phyloP scores from a whole-genome alignment of 2,113 vertebrate genomes.

The Ailurus styani region DNA sequence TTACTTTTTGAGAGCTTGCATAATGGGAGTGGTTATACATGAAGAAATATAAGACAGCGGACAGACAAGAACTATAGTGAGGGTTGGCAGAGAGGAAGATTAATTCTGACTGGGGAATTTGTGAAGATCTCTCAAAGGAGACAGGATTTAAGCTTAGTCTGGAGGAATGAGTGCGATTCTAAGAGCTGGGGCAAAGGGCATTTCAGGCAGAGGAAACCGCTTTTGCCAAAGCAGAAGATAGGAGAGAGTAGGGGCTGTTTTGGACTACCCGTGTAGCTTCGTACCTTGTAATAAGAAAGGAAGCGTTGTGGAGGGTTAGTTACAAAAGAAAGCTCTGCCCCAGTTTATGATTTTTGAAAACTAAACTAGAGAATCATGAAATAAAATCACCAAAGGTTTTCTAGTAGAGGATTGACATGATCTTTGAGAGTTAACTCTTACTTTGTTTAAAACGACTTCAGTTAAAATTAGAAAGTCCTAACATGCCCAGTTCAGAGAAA shows the following conservation, averaged over 20 bases:
- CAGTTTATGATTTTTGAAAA: background rate
- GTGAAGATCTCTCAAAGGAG: background rate
- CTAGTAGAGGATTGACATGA: background rate
- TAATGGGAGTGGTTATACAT: background rate
- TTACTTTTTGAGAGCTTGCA: background rate
- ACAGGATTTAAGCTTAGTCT: background rate
- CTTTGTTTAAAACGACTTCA: constrained; percentile 14
- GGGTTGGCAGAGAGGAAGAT: background rate
- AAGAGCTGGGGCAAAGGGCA: background rate
- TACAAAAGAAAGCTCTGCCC: background rate
- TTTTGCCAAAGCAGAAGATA: background rate
- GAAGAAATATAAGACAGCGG: background rate
- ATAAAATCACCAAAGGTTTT: background rate
- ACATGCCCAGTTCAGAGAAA: background rate
- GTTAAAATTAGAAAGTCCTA: background rate
- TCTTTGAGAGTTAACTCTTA: background rate
- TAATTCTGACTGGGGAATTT: constrained; percentile 8
- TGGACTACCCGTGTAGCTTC: background rate
- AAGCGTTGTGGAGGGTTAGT: background rate
- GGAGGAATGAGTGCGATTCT: background rate
- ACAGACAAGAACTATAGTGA: background rate
- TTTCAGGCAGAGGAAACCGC: background rate
- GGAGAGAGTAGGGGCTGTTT: background rate
- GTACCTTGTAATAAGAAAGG: background rate
- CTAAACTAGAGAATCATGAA: background rate